These are phyloP conservation scores for Apostichopus californicus DNA, from an alignment of 35 echinoderm and acorn worm genomes.

Conservation along the genomic window DNA sequence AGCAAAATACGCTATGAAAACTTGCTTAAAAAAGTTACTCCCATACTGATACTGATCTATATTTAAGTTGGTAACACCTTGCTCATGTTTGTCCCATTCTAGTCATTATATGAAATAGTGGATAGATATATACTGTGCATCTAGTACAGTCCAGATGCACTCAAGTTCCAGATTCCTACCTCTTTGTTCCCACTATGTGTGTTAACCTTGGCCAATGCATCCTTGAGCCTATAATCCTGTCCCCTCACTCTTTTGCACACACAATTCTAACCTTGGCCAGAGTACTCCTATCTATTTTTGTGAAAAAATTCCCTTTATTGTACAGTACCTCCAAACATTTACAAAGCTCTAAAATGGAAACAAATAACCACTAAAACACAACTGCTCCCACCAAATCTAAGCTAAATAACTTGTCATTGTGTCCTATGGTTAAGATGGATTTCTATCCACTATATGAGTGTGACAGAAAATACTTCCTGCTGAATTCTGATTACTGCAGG, in stretches of 20 bases:
- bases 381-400: background rate
- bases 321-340: background rate
- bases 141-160: no score
- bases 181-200: background rate
- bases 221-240: background rate
- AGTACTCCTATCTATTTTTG: constrained; percentile 20
- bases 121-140: no score
- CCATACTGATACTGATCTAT: no score
- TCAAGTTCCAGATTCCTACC: no score
- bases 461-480: background rate
- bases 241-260: background rate
- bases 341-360: background rate
- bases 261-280: constrained; percentile 32
- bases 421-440: background rate
- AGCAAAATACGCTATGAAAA: no score
- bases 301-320: background rate
- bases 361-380: background rate
- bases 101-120: no score
- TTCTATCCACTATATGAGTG: background rate
- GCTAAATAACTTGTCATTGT: background rate
- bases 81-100: no score
- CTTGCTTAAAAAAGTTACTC: no score
- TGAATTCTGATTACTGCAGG: background rate
- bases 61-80: no score
- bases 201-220: constrained; percentile 28